Conservation (phyloP, 2,888 invertebrate species). For the Apodemia mormo region DNA sequence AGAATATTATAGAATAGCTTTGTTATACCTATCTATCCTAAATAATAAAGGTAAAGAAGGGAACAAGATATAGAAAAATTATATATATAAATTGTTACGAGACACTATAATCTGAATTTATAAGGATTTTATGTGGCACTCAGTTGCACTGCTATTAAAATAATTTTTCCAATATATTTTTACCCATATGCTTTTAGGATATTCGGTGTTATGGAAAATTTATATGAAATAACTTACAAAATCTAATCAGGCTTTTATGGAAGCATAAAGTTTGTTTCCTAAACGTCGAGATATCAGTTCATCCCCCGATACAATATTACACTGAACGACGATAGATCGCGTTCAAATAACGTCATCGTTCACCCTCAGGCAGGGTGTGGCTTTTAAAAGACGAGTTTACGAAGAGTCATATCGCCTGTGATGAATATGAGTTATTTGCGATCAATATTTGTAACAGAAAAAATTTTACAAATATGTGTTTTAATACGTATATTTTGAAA, state of each 20-base stretch:
- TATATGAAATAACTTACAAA: slow-evolving; percentile 13
- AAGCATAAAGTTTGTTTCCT: slow-evolving; percentile 16
- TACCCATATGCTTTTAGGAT: slow-evolving; percentile 9
- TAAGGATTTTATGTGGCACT: neutral
- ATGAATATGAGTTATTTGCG: slow-evolving; percentile 46
- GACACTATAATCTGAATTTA: neutral
- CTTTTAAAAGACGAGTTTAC: slow-evolving; percentile 56
- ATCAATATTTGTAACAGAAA: slow-evolving; percentile 13
- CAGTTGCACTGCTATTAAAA: neutral
- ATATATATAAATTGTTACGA: neutral
- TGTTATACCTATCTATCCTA: too few species aligned
- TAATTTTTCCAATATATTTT: neutral
- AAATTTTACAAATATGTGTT: neutral
- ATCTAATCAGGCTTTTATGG: slow-evolving; percentile 18
- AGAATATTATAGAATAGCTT: too few species aligned
- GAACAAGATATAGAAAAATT: neutral
- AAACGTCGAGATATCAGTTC: slow-evolving; percentile 55
- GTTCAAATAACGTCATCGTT: slow-evolving; percentile 73
- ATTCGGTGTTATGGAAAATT: slow-evolving; percentile 7
- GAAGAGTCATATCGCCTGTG: slow-evolving; percentile 52
- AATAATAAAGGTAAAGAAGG: too few species aligned
- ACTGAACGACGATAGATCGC: slow-evolving; percentile 71
- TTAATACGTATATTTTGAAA: neutral
- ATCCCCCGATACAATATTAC: slow-evolving; percentile 73
- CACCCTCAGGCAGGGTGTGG: slow-evolving; percentile 60